Conservation (phyloP, 2,888 invertebrate genomes). For the Hyalella azteca region DNA sequence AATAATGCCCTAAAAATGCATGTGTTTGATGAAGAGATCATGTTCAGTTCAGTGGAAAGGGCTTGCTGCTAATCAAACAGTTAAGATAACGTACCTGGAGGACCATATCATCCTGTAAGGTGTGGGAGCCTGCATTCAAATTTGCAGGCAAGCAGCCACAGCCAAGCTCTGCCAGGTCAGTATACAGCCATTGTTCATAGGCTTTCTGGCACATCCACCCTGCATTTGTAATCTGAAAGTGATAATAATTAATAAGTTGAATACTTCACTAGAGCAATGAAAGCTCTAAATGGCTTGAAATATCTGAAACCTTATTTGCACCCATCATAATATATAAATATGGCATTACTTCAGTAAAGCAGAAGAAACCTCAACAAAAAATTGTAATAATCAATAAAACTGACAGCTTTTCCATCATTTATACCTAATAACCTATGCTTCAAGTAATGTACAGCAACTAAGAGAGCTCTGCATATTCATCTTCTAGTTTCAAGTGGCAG, state of each 20-base stretch:
- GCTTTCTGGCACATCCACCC: conserved; percentile 39
- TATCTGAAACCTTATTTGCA: no score
- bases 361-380: background rate
- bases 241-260: no score
- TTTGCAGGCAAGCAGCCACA: background rate
- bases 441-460: background rate
- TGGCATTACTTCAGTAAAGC: background rate
- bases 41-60: no score
- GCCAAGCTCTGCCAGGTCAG: conserved; percentile 47
- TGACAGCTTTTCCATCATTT: background rate
- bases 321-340: background rate
- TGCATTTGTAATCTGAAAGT: conserved; percentile 41
- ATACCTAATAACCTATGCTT: background rate
- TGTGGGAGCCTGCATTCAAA: background rate
- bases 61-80: no score
- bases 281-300: no score
- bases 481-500: no score
- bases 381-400: background rate
- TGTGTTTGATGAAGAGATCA: no score
- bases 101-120: background rate
- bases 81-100: conserved; percentile 1
- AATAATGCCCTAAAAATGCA: no score
- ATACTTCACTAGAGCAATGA: no score
- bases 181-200: conserved; percentile 51
- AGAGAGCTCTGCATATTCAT: no score